These are phyloP conservation scores for Psilopogon haemacephalus DNA, from an alignment of 2,113 vertebrate genomes.

Conservation along the genomic window DNA sequence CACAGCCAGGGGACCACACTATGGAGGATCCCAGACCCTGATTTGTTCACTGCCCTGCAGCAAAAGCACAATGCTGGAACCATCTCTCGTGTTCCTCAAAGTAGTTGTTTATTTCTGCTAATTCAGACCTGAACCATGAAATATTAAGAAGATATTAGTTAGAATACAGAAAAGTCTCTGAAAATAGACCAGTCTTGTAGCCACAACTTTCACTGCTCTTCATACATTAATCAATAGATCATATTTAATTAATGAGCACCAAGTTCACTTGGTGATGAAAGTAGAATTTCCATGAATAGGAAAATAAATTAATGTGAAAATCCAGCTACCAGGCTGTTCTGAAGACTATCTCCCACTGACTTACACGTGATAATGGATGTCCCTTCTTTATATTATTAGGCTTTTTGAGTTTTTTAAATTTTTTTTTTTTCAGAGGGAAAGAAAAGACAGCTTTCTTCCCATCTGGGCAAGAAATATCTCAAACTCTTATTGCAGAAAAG, in stretches of 20 bases:
- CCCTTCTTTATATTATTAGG: constrained; percentile 11
- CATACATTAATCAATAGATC: constrained; percentile 64
- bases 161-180: constrained; percentile 22
- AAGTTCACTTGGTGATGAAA: constrained; percentile 63
- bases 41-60: not conserved
- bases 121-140: not conserved
- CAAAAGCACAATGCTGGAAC: not conserved
- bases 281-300: constrained; percentile 51
- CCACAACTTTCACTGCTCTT: constrained; percentile 34
- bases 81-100: not conserved
- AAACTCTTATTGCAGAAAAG: not conserved
- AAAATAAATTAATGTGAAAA: constrained; percentile 37
- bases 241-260: constrained; percentile 66
- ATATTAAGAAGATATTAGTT: constrained; percentile 36
- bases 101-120: not conserved
- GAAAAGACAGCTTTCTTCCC: not conserved
- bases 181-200: constrained; percentile 51
- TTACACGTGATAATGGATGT: constrained; percentile 34
- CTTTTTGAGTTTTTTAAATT: not conserved
- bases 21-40: not conserved
- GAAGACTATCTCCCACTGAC: constrained; percentile 3
- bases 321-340: constrained; percentile 26
- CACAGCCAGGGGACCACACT: rapidly evolving
- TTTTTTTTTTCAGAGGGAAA: constrained; percentile 14
- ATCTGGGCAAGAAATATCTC: not conserved